These are phyloP conservation scores for Ficedula albicollis DNA, from an alignment of 2,797 vertebrate species.

Conservation along the genomic window DNA sequence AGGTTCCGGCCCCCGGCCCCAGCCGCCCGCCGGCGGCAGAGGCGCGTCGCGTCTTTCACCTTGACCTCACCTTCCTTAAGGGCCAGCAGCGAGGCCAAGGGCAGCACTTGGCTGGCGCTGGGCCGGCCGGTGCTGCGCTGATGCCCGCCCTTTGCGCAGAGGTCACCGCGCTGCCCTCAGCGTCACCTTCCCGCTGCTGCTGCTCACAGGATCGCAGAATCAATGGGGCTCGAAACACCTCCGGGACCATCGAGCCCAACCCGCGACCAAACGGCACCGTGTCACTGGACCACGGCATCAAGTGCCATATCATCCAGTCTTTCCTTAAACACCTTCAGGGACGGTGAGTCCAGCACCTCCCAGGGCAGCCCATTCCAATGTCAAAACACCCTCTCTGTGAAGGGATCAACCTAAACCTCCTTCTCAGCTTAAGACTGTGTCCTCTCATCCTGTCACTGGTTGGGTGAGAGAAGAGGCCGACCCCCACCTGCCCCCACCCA, in stretches of 20 bases:
- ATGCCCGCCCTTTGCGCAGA: accelerated
- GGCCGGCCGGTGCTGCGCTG: neutral
- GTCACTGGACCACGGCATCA: neutral
- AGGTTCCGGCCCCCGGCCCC: too few relatives aligned
- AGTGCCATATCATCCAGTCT: neutral
- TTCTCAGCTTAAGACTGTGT: neutral
- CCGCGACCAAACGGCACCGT: neutral
- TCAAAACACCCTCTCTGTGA: too few relatives aligned
- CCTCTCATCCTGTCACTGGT: too few relatives aligned
- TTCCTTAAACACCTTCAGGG: neutral
- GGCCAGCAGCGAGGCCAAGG: accelerated
- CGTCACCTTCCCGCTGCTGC: accelerated
- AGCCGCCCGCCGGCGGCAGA: too few relatives aligned
- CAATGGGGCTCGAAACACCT: accelerated
- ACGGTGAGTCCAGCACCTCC: neutral
- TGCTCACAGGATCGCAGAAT: neutral
- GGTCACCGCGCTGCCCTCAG: neutral
- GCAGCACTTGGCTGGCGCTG: accelerated
- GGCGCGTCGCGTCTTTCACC: accelerated
- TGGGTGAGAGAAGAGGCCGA: neutral
- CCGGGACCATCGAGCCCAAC: neutral
- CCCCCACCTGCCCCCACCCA: neutral
- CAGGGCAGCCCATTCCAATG: neutral
- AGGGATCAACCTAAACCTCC: neutral
- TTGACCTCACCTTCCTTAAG: accelerated